Percentiles rank a stretch among this genome's conserved stretches.
These are phyloP conservation scores for Dipodomys spectabilis DNA, from an alignment of 2,113 vertebrate genomes.

Conservation along the genomic window DNA sequence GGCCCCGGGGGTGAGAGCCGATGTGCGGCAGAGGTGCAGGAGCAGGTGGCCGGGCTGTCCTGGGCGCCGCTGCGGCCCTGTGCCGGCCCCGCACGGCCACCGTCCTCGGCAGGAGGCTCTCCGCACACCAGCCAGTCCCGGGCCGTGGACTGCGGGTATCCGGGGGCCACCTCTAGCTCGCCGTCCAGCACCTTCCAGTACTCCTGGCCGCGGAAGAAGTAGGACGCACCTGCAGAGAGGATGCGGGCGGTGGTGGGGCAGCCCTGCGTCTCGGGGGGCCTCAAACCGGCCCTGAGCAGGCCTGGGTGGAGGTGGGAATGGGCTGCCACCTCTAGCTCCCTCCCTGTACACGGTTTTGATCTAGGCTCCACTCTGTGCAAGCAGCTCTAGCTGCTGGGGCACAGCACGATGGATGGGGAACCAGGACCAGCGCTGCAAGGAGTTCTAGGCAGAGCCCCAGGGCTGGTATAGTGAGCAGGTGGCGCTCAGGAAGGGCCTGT, in stretches of 20 bases:
- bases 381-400: not conserved
- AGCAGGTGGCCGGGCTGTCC: constrained; percentile 93
- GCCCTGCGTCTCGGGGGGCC: too few relatives aligned
- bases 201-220: constrained; percentile 96
- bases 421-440: too few relatives aligned
- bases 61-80: constrained; percentile 88
- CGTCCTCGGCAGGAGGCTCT: constrained; percentile 83
- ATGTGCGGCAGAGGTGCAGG: constrained; percentile 89
- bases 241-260: not conserved
- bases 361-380: too few relatives aligned
- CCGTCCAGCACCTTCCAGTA: constrained; percentile 96
- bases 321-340: not conserved
- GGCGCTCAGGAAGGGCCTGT: too few relatives aligned
- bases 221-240: constrained; percentile 88
- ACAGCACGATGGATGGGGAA: not conserved
- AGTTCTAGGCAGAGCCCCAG: too few relatives aligned
- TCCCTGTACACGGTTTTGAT: not conserved
- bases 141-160: constrained; percentile 92
- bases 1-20: not conserved
- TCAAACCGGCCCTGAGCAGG: not conserved
- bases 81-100: constrained; percentile 48
- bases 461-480: too few relatives aligned
- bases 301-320: not conserved
- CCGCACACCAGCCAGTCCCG: constrained; percentile 96
- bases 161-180: constrained; percentile 90